These are phyloP conservation scores for Danio jaintianensis DNA, from an alignment of 2,797 vertebrate genomes.

Conservation along the genomic window DNA sequence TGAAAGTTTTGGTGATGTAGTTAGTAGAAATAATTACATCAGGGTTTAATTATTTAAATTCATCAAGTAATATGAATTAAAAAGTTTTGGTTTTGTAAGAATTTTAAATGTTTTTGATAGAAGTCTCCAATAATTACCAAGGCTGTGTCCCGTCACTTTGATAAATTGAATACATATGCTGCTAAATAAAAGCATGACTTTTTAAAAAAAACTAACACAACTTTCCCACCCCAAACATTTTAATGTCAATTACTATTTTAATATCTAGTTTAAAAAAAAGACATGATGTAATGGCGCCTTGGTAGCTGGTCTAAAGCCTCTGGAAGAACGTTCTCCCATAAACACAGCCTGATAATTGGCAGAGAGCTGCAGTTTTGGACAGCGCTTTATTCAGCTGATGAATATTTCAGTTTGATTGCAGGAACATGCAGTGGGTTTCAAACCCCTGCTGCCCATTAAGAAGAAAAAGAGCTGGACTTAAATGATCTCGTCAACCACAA, in stretches of 20 bases:
- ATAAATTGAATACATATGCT: too few relatives aligned
- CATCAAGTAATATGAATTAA: background rate
- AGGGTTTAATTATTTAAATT: background rate
- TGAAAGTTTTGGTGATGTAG: background rate
- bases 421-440: constrained; percentile 19
- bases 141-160: too few relatives aligned
- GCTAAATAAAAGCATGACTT: too few relatives aligned
- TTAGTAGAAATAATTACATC: background rate
- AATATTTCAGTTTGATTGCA: constrained; percentile 41
- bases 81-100: background rate
- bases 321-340: background rate
- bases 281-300: background rate
- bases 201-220: too few relatives aligned
- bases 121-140: background rate
- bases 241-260: too few relatives aligned
- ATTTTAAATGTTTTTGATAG: background rate
- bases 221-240: too few relatives aligned
- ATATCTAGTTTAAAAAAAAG: too few relatives aligned
- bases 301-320: background rate
- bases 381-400: constrained; percentile 7
- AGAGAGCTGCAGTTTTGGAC: background rate
- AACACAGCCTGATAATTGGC: background rate
- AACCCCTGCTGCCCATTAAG: constrained; percentile 28
- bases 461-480: constrained; percentile 10
- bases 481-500: constrained; percentile 16